Evolutionary conservation across 1,140 invertebrate genomes (phyloP), one percentile per base, ranked within the genome.

Genomic region (Penaeus vannamei): DNA sequence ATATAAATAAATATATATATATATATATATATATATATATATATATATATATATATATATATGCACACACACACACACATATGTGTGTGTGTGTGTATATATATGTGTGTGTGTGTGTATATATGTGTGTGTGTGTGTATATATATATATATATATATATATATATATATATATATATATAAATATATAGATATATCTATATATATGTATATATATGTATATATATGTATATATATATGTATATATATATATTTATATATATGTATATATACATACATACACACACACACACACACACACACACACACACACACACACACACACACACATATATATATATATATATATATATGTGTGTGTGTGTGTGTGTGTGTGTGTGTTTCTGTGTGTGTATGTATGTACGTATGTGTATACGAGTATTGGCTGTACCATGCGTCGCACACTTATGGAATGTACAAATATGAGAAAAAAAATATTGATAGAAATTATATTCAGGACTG

Each of bases 1-100:
- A n/a, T 83, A 19, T 53, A 36, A 14, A 19, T 83, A 60, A 60
- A 60, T 60, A 14, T 83, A 60, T 83, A 14, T 83, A 60, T 83
- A 60, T 83, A 60, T 83, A 60, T 83, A 60, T 83, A 60, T 60
- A 60, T 83, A 60, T 83, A 60, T 83, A 60, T 83, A 60, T 83
- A 60, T 61, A 60, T 83, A 60, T 61, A 60, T 83, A 60, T 61
- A n/a, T 83, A 19, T 83, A n/a, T 83, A 60, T 61, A n/a, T 83
- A 60, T 61, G 26, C 60, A 82, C 60, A 60, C 20, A 82, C 7
- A 60, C 60, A 53, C 60, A 53, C 60, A 53, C 60, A 53, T 82
- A 19, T 83, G 61, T 83, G 61, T 60, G 26, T 83, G 61, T 83
- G 26, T 83, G 61, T 83, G 61, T 83, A 60, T 83, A 60, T 83